Base-by-base conservation (phyloP, 2,113 vertebrate species). In the Oncorhynchus nerka region DNA sequence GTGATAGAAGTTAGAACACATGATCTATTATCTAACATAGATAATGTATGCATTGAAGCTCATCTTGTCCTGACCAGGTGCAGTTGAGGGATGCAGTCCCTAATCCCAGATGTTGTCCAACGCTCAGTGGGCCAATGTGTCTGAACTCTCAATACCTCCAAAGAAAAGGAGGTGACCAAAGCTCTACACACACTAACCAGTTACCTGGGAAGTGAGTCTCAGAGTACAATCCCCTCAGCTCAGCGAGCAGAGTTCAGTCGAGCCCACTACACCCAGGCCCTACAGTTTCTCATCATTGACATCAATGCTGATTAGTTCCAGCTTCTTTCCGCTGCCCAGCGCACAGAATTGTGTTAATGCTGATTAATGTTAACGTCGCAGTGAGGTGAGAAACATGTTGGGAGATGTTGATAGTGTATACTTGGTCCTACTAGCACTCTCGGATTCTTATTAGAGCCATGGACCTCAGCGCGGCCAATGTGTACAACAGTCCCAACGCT, bases 321-420 rank as follows among this genome's bases (percentile, higher is more conserved):
- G 73, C 62, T 77, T 1, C 76, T 94, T 49, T 84, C 86, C 0
- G 68, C 71, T 0, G 74, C 88, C 1, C 88, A 90, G 74, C 81
- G 90, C 71, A 73, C 87, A 22, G 87, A 88, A 39, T 39, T 95
- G 5, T 96, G 75, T 76, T 95, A 82, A 92, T 94, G 22, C 84
- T 99, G 78, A 85, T 95, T 91, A 96, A 97, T 15, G 84, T 85
- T 1, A 82, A 97, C 2, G 86, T 83, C 67, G 73, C 86, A 8
- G 69, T 89, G 0, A 87, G 91, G 96, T 96, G 75, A 91, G 34
- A 69, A 6, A 16, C 15, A 9, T 72, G 7, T 16, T 2, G 49
- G 16, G 19, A n/a, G 11, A 2, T 57, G 13, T 20, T 16, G 6
- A 16, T 57, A 57, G 55, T 15, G 16, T 9, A 3, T 9, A 45